A percentile compares a stretch with the other conserved stretches of the same genome.
These are phyloP conservation scores for Thunnus albacares DNA, from an alignment of 2,797 vertebrate species.

Conservation along the genomic window DNA sequence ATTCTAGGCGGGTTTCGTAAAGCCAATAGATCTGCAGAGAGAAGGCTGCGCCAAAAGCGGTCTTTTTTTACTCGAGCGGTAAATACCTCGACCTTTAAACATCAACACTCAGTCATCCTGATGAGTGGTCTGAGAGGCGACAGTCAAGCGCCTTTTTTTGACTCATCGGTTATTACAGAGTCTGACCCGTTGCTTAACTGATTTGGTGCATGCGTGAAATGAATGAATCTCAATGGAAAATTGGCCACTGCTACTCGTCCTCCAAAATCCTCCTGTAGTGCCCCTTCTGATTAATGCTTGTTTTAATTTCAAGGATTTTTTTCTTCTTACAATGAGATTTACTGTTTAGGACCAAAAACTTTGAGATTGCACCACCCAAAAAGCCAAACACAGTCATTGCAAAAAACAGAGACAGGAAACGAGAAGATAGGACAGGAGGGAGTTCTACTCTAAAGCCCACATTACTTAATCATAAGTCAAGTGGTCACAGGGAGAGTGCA, in stretches of 20 bases:
- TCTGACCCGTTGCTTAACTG: constrained; percentile 39
- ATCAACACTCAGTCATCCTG: constrained; percentile 70
- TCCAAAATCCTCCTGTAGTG: constrained; percentile 4
- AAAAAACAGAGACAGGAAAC: constrained; percentile 30
- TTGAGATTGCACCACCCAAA: constrained; percentile 24
- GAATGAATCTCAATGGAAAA: constrained; percentile 51
- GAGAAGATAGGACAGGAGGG: constrained; percentile 27
- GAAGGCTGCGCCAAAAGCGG: constrained; percentile 39
- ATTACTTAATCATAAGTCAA: constrained; percentile 54
- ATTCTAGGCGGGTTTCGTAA: constrained; percentile 33
- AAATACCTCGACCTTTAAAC: constrained; percentile 70
- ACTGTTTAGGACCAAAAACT: constrained; percentile 52
- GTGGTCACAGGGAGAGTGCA: constrained; percentile 41
- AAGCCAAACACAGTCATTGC: constrained; percentile 19
- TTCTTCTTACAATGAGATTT: constrained; percentile 45
- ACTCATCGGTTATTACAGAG: constrained; percentile 58
- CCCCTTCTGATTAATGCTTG: constrained; percentile 40
- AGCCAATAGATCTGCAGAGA: constrained; percentile 52
- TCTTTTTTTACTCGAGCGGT: constrained; percentile 39
- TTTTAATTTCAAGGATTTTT: constrained; percentile 38
- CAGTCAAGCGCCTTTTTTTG: constrained; percentile 50
- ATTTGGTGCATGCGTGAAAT: constrained; percentile 50
- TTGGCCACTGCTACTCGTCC: constrained; percentile 16
- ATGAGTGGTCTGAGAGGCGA: constrained; percentile 63
- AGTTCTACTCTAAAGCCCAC: constrained; percentile 28